phyloP scores from a whole-genome alignment of 1,140 invertebrate genomes.

The Zaprionus camerounensis region DNA sequence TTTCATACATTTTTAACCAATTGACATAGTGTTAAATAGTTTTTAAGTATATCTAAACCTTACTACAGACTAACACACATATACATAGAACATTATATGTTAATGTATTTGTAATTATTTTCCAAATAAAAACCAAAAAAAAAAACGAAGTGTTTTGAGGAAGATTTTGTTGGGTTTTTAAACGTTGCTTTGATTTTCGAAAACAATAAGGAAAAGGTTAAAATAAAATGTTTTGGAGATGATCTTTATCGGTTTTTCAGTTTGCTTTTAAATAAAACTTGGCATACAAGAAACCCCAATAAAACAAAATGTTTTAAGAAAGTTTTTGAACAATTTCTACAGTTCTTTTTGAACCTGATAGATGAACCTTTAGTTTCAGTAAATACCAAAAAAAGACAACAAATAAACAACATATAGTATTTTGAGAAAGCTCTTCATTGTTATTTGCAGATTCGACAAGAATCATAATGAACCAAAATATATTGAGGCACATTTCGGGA shows the following conservation, averaged over 20 bases:
- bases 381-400: too few species aligned
- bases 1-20: neutral
- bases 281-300: neutral
- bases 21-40: neutral
- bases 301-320: neutral
- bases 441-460: too few species aligned
- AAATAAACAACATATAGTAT: too few species aligned
- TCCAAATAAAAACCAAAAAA: neutral
- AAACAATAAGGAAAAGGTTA: neutral
- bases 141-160: neutral
- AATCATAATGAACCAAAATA: too few species aligned
- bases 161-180: neutral
- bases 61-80: neutral
- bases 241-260: too few species aligned
- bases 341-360: too few species aligned
- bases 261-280: neutral
- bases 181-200: neutral
- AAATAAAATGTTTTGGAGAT: too few species aligned
- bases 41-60: neutral
- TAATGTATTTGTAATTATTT: neutral
- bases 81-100: neutral
- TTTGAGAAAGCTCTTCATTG: too few species aligned
- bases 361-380: too few species aligned
- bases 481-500: too few species aligned
- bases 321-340: too few species aligned